These are phyloP conservation scores for Scopus umbretta DNA, from an alignment of 2,113 vertebrate genomes.

Conservation along the genomic window DNA sequence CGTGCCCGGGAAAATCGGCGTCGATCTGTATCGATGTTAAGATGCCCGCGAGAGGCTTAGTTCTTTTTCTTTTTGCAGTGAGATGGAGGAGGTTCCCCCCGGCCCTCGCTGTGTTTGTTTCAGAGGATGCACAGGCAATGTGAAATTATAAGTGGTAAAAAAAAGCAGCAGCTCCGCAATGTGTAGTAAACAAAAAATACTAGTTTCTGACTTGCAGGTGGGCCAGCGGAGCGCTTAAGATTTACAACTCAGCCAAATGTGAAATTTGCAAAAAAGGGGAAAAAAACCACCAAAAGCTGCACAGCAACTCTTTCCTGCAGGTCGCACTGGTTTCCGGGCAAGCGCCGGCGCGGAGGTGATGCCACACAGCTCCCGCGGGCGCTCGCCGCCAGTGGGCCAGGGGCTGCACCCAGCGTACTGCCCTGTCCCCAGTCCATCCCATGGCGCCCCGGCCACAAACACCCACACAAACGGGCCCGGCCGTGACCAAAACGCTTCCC, in stretches of 20 bases:
- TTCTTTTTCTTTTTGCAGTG: background rate
- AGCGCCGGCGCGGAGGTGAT: accelerated
- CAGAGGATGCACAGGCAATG: background rate
- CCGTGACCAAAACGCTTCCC: background rate
- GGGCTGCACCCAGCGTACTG: background rate
- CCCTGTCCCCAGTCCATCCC: background rate
- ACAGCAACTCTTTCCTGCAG: background rate
- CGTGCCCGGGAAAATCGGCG: background rate
- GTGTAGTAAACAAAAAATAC: background rate
- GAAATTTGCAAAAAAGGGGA: background rate
- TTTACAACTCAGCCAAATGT: background rate
- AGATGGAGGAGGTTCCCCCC: accelerated
- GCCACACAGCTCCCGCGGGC: background rate
- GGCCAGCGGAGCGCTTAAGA: background rate
- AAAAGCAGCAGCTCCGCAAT: background rate
- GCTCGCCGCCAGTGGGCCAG: background rate
- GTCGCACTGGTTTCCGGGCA: accelerated
- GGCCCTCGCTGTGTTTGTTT: background rate
- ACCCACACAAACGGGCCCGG: background rate
- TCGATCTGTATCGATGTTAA: too few relatives aligned
- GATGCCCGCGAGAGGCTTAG: background rate
- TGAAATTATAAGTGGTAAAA: background rate
- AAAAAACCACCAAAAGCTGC: background rate
- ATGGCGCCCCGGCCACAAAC: background rate
- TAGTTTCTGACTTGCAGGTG: background rate